A percentile compares a stretch with the other conserved stretches of the same genome.
Evolutionary conservation across 2,113 vertebrate genomes (phyloP).

Genomic region (Sarotherodon lohbergeri): DNA sequence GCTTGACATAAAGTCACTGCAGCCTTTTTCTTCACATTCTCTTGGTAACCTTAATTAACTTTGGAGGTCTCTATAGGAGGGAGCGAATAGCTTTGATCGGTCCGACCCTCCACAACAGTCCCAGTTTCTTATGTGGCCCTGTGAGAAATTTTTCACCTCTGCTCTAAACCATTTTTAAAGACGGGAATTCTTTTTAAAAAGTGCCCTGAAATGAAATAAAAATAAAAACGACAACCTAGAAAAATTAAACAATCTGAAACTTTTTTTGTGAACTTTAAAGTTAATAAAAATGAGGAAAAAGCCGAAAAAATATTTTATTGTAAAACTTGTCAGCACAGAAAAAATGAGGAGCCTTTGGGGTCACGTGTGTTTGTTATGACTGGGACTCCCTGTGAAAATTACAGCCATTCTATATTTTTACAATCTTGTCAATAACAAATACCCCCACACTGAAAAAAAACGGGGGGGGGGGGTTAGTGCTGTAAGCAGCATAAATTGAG

Average conservation of each 20-base stretch:
- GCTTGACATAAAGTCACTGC: not conserved
- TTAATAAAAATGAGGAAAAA: not conserved
- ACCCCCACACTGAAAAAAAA: not conserved
- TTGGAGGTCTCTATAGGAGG: not conserved
- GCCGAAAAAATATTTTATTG: fast-evolving
- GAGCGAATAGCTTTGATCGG: not conserved
- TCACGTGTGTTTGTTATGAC: not conserved
- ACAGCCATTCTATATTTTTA: not conserved
- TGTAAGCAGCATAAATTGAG: not conserved
- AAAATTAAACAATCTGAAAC: fast-evolving
- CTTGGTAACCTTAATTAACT: not conserved
- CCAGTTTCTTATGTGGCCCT: not conserved
- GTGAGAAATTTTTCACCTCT: not conserved
- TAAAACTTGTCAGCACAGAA: not conserved
- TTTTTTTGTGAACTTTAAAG: fast-evolving
- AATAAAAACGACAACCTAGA: not conserved
- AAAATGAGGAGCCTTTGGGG: not conserved
- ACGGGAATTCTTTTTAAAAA: not conserved
- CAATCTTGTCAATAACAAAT: not conserved
- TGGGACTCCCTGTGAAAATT: not conserved
- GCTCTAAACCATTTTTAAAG: not conserved
- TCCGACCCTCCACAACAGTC: not conserved
- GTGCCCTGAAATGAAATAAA: not conserved
- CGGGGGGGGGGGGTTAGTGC: fast-evolving
- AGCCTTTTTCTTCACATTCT: not conserved